Base-by-base conservation (phyloP, 1,140 invertebrate species). In the Antheraea pernyi region DNA sequence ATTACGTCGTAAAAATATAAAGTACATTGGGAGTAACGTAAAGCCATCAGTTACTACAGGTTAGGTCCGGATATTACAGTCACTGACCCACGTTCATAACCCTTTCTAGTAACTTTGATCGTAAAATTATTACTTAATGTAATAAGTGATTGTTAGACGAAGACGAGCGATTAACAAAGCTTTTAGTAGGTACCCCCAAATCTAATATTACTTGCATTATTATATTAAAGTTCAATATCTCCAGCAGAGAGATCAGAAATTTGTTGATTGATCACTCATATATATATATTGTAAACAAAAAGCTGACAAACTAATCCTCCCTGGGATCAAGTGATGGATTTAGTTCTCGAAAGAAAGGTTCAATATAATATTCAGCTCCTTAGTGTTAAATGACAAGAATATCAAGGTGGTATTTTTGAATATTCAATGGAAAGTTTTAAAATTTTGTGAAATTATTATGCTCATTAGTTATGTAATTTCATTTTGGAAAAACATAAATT, bases 101-200 rank as follows among this genome's bases (percentile, higher is more conserved):
- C 46, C 46, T 53, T 53, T 16, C 46, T 53, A 9, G 11, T 1
- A 53, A 53, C 46, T 53, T 53, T 16, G 46, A 53, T 53, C 46
- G 46, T 53, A 53, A 53, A 53, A 53, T 53, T 7, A 53, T 53
- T 53, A 53, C 46, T 48, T 48, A 48, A 48, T 53, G 11, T 53
- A 53, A 53, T 13, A 53, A 53, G 46, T 53, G 16, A 53, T 16
- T 53, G 46, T 53, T 53, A 16, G 16, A 53, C 46, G 16, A 53
- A 6, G 46, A 53, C 13, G 11, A 53, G 46, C 46, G 46, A 53
- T 53, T 53, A 53, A 53, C 16, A 53, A 53, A 53, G 16, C 46
- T n/a, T 53, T 53, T 53, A 53, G 16, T 13, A 13, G 11, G 16
- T n/a, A 53, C 0, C 11, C 46, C 46, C 13, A 16, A 53, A 53